These are phyloP conservation scores for Daubentonia madagascariensis DNA, from an alignment of 2,113 vertebrate species.

Conservation along the genomic window DNA sequence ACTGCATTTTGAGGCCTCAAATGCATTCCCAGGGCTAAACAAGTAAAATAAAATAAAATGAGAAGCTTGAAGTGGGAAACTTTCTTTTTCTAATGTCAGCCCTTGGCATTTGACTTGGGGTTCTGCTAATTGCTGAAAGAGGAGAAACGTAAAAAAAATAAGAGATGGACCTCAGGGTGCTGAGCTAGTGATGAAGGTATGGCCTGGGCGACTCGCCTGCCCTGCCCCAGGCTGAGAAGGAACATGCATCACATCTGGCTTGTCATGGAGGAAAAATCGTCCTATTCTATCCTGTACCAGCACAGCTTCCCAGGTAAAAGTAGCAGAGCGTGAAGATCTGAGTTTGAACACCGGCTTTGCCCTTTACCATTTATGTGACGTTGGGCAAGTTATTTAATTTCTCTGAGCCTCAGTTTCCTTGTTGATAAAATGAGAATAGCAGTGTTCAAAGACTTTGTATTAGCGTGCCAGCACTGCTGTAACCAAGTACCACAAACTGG, in stretches of 20 bases:
- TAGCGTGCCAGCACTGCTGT: neutral
- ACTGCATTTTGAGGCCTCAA: neutral
- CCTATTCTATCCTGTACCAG: neutral
- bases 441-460: neutral
- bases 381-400: neutral
- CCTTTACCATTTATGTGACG: neutral
- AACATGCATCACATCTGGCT: neutral
- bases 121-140: neutral
- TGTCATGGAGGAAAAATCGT: neutral
- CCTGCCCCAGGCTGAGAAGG: neutral
- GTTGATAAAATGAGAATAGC: neutral
- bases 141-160: neutral
- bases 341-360: neutral
- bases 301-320: neutral
- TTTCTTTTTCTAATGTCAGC: neutral
- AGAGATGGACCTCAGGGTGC: neutral
- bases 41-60: conserved; percentile 24
- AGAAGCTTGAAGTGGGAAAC: neutral
- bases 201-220: neutral
- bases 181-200: neutral
- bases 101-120: neutral
- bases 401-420: neutral
- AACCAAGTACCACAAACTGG: neutral
- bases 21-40: neutral
- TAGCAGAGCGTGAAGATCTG: neutral